These are phyloP conservation scores for Bos indicus DNA, from an alignment of 2,113 vertebrate species.

Conservation along the genomic window DNA sequence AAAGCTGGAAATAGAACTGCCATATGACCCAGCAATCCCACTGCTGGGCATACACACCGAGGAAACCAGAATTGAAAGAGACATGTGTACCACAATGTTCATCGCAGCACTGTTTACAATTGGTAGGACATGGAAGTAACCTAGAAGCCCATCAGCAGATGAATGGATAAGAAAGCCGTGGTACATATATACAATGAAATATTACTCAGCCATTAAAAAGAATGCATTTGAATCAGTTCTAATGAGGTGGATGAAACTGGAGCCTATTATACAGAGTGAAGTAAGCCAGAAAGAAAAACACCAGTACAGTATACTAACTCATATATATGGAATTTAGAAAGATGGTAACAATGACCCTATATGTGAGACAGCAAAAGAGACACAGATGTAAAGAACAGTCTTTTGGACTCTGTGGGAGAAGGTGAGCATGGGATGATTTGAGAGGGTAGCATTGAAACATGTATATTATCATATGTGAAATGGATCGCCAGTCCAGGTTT, in stretches of 20 bases:
- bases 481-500: fast-evolving
- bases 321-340: background rate
- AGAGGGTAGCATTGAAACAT: background rate
- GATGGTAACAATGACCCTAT: background rate
- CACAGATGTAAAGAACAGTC: background rate
- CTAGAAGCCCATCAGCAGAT: background rate
- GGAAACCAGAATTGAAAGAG: background rate
- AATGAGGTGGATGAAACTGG: background rate
- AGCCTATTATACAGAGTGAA: background rate
- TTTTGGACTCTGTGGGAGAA: background rate
- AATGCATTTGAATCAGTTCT: background rate
- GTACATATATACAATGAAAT: background rate
- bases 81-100: background rate
- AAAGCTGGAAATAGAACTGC: background rate
- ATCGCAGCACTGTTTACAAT: background rate
- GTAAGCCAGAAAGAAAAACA: background rate
- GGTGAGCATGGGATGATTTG: background rate
- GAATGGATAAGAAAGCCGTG: background rate
- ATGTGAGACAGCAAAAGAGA: background rate
- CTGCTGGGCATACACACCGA: background rate
- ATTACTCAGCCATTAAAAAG: background rate
- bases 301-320: background rate
- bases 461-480: background rate
- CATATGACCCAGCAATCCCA: background rate
- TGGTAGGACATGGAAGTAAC: background rate